Conservation (phyloP, 2,888 invertebrate genomes). For the Drosophila niveifrons region DNA sequence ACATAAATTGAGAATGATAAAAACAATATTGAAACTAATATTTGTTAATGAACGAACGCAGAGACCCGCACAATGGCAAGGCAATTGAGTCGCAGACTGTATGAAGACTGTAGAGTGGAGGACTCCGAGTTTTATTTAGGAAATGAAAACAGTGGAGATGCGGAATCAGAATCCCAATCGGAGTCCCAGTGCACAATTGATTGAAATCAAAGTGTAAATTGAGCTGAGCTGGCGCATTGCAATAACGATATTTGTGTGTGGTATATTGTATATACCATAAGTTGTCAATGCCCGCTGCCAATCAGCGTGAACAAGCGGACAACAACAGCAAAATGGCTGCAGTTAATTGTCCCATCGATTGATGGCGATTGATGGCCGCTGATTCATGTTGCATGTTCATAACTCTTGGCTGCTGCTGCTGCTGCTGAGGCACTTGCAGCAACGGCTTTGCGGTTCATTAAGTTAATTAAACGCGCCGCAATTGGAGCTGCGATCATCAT, state of each 20-base stretch:
- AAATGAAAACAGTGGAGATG: neutral
- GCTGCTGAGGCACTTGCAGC: slow-evolving; percentile 38
- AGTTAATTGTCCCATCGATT: slow-evolving; percentile 67
- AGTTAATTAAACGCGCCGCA: slow-evolving; percentile 72
- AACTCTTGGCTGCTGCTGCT: slow-evolving; percentile 39
- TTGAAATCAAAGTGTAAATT: slow-evolving; percentile 81
- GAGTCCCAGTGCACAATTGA: slow-evolving; percentile 57
- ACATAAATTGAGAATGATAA: slow-evolving; percentile 76
- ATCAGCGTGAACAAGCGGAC: slow-evolving; percentile 52
- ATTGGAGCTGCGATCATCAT: slow-evolving; percentile 74
- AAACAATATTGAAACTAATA: slow-evolving; percentile 74
- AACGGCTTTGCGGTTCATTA: slow-evolving; percentile 66
- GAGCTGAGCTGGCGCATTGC: slow-evolving; percentile 53
- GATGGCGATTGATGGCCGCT: slow-evolving; percentile 28
- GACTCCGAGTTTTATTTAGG: neutral
- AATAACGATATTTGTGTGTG: slow-evolving; percentile 52
- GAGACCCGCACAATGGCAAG: slow-evolving; percentile 45
- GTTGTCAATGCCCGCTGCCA: slow-evolving; percentile 55
- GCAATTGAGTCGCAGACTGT: slow-evolving; percentile 14
- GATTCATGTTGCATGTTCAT: slow-evolving; percentile 45
- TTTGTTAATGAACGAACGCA: slow-evolving; percentile 68
- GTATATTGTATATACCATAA: neutral
- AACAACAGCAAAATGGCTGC: slow-evolving; percentile 64
- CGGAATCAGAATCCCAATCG: neutral
- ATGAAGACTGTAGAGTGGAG: slow-evolving; percentile 10